phyloP scores from a whole-genome alignment of 2,113 vertebrate species.

The Turnix velox region DNA sequence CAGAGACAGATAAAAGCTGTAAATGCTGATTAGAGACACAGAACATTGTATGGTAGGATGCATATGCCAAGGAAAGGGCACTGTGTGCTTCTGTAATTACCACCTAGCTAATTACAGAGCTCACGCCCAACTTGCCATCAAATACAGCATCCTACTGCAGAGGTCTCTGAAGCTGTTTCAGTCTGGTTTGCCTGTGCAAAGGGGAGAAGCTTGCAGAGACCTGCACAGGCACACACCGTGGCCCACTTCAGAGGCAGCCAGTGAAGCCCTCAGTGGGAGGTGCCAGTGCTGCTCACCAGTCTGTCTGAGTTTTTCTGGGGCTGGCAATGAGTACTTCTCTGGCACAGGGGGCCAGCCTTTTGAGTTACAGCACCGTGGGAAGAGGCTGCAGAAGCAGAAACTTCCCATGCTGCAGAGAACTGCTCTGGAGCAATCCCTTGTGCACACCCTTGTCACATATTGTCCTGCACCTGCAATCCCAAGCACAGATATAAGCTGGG shows the following conservation, averaged over 20 bases:
- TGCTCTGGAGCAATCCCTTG: rapidly evolving
- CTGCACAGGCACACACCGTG: neutral
- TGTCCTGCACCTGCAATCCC: too few relatives aligned
- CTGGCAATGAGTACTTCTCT: neutral
- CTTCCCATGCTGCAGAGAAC: neutral
- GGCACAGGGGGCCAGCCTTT: neutral
- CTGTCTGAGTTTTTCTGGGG: neutral
- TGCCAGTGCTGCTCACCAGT: neutral
- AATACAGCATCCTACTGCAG: neutral
- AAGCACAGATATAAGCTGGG: too few relatives aligned
- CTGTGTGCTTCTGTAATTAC: neutral
- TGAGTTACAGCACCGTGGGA: rapidly evolving
- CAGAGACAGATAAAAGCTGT: neutral
- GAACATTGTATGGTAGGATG: neutral
- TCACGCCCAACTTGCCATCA: neutral
- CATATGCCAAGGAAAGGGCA: neutral
- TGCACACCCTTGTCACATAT: rapidly evolving
- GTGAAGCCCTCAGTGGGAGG: neutral
- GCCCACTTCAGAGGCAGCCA: neutral
- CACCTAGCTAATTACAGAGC: conserved; percentile 12
- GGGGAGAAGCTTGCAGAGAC: neutral
- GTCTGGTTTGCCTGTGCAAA: neutral
- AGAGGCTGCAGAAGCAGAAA: neutral
- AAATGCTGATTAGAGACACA: neutral
- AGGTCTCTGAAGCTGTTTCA: neutral